Evolutionary conservation across 2,113 vertebrate genomes (phyloP).

Genomic region (Channa argus): DNA sequence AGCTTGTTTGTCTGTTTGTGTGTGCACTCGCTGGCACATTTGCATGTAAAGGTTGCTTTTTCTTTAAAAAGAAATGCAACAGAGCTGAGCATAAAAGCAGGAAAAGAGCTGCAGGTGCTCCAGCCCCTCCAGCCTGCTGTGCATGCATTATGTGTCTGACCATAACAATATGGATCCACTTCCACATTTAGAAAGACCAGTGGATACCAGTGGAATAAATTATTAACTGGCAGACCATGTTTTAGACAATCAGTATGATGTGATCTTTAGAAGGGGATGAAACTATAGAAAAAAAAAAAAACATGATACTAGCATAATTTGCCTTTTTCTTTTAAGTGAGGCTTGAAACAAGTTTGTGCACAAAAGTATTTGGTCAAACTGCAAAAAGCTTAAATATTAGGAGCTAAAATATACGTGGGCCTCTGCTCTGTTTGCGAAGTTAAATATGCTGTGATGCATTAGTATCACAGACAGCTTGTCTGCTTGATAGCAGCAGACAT

Average conservation of each 20-base stretch:
- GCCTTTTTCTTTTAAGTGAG: not conserved
- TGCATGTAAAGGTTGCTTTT: constrained; percentile 49
- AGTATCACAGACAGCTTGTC: constrained; percentile 60
- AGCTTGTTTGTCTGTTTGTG: constrained; percentile 14
- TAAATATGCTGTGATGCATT: constrained; percentile 47
- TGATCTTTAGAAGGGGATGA: constrained; percentile 45
- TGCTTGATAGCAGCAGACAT: constrained; percentile 60
- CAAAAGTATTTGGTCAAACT: constrained; percentile 5
- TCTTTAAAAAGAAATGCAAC: constrained; percentile 51
- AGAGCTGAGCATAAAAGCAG: constrained; percentile 42
- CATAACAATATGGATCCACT: constrained; percentile 68
- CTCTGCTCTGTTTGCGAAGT: constrained; percentile 22
- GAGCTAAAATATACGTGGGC: not conserved
- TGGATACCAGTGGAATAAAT: constrained; percentile 73
- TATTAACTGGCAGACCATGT: constrained; percentile 65
- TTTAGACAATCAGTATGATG: constrained; percentile 69
- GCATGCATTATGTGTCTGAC: constrained; percentile 52
- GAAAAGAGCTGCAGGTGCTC: constrained; percentile 40
- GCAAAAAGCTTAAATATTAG: constrained; percentile 31
- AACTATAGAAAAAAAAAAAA: too few relatives aligned
- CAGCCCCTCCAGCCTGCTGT: constrained; percentile 51
- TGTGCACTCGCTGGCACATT: constrained; percentile 12
- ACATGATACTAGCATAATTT: too few relatives aligned
- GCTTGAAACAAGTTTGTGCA: constrained; percentile 5
- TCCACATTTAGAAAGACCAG: constrained; percentile 70